Percentiles rank a stretch among this genome's conserved stretches.
Conservation (phyloP, 2,797 vertebrate genomes). For the Sebastes miniatus region DNA sequence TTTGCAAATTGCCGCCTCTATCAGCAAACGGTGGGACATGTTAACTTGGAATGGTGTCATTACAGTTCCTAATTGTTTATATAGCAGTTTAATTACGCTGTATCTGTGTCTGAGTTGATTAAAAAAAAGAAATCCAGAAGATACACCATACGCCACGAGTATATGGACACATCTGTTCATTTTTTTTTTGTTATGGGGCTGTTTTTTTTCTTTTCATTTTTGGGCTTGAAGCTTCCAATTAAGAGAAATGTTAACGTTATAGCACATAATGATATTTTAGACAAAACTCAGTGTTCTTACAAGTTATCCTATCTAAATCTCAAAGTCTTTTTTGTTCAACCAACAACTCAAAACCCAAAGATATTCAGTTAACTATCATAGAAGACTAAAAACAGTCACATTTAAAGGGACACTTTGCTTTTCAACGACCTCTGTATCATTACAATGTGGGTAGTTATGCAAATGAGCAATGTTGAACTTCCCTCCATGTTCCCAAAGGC, state of each 20-base stretch:
- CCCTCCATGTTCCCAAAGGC: neutral
- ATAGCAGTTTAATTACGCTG: constrained; percentile 16
- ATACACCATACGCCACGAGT: neutral
- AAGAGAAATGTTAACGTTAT: neutral
- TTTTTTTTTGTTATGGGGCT: neutral
- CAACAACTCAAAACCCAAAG: neutral
- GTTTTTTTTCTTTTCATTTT: neutral
- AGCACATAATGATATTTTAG: neutral
- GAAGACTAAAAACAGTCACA: neutral
- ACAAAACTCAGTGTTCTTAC: neutral
- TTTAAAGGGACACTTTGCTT: neutral
- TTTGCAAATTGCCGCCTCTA: constrained; percentile 37
- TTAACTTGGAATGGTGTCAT: constrained; percentile 39
- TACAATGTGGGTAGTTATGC: too few relatives aligned
- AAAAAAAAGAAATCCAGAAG: neutral
- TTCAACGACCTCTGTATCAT: neutral
- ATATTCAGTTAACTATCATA: neutral
- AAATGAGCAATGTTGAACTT: too few relatives aligned
- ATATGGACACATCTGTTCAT: neutral
- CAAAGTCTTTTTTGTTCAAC: neutral
- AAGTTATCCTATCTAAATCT: neutral
- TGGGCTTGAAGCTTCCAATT: neutral
- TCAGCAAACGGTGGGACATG: constrained; percentile 28
- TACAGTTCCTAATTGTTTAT: constrained; percentile 41
- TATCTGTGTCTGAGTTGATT: neutral